These are phyloP conservation scores for Siphamia tubifer DNA, from an alignment of 2,113 vertebrate species.

Conservation along the genomic window DNA sequence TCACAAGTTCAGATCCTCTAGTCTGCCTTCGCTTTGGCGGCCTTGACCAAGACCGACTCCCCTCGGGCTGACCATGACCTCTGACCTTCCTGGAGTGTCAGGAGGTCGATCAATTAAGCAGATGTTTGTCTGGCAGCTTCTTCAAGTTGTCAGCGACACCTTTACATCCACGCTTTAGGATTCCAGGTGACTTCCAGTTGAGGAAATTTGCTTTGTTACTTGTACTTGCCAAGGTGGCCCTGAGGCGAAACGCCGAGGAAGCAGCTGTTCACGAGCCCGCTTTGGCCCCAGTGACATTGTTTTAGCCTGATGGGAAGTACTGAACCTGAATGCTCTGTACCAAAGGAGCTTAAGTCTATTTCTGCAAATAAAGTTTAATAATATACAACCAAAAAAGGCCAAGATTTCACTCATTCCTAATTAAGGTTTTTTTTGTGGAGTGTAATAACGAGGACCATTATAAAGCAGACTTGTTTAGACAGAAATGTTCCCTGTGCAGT, in stretches of 20 bases:
- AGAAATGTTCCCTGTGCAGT: constrained; percentile 14
- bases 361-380: neutral
- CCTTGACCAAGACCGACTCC: constrained; percentile 41
- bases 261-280: neutral
- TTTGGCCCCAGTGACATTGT: neutral
- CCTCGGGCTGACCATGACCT: constrained; percentile 56
- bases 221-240: neutral
- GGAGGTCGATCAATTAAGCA: neutral
- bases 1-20: constrained; percentile 50
- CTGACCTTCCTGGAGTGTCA: neutral
- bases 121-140: neutral
- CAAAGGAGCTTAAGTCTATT: too few relatives aligned
- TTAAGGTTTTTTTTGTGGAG: neutral
- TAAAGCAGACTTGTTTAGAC: constrained; percentile 25
- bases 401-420: neutral
- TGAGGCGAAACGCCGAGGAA: neutral
- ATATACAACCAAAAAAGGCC: neutral
- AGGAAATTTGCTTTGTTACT: neutral
- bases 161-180: neutral
- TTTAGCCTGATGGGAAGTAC: neutral
- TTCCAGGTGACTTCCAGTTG: neutral
- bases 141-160: neutral
- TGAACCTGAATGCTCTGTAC: too few relatives aligned
- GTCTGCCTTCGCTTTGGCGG: constrained; percentile 32
- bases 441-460: neutral